Evolutionary conservation across 2,113 vertebrate genomes (phyloP).

Genomic region (Psittacara wagleri): DNA sequence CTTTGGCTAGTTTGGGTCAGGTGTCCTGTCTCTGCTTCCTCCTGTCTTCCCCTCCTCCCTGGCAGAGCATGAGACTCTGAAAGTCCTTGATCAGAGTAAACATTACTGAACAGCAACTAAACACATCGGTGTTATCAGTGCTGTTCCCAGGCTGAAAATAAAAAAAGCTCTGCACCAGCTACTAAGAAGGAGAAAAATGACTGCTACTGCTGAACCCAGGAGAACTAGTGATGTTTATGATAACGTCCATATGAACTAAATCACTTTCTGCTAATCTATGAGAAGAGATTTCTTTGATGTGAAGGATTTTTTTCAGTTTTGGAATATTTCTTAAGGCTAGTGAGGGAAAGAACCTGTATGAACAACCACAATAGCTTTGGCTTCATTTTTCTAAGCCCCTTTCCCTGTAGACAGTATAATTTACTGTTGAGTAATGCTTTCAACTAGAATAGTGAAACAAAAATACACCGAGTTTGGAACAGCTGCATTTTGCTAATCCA

Average conservation of each 20-base stretch:
- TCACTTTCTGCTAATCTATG: not conserved
- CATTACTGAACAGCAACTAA: no score
- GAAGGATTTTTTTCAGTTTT: not conserved
- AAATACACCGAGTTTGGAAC: not conserved
- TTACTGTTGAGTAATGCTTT: not conserved
- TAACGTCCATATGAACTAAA: not conserved
- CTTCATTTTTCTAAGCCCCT: not conserved
- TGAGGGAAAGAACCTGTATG: not conserved
- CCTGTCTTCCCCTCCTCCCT: no score
- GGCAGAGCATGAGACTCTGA: no score
- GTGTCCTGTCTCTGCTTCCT: no score
- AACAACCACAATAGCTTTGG: not conserved
- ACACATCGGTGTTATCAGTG: no score
- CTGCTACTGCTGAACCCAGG: no score
- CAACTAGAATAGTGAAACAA: not conserved
- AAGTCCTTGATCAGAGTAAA: no score
- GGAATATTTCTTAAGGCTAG: not conserved
- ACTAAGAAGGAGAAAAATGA: no score
- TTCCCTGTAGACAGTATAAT: not conserved
- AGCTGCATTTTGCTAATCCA: not conserved
- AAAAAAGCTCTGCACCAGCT: no score
- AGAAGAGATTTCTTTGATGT: not conserved
- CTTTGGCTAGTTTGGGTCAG: no score
- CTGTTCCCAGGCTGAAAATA: no score
- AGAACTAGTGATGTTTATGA: not conserved